Conservation (phyloP, 2,113 vertebrate species). For the Gulo gulo region DNA sequence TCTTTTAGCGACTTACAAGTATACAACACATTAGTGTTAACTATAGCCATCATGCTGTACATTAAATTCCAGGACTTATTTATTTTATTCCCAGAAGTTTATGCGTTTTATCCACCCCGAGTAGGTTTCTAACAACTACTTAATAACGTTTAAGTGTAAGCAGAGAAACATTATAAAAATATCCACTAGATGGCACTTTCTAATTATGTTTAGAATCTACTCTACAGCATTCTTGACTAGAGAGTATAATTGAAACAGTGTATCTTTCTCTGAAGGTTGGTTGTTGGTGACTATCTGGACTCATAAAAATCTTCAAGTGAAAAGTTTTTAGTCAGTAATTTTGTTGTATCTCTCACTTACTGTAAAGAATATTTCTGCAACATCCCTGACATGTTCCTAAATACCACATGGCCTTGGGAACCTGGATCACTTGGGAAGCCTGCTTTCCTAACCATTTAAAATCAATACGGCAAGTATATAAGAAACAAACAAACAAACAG, state of each 20-base stretch:
- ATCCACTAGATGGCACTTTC: slow-evolving; percentile 84
- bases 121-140: neutral
- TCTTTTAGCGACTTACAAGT: neutral
- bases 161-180: slow-evolving; percentile 54
- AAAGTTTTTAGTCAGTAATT: neutral
- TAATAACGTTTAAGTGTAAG: neutral
- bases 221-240: neutral
- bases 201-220: slow-evolving; percentile 58
- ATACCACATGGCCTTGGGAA: neutral
- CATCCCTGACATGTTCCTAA: neutral
- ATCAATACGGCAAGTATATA: neutral
- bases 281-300: slow-evolving; percentile 38
- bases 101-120: neutral
- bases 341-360: neutral
- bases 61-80: neutral
- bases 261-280: neutral
- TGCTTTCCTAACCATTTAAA: neutral
- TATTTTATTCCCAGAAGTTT: neutral
- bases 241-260: neutral
- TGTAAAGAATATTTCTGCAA: neutral
- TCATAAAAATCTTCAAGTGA: neutral
- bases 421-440: neutral
- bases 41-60: neutral
- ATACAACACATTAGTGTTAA: neutral
- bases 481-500: neutral